phyloP scores from a whole-genome alignment of 2,113 vertebrate genomes.

The Cololabis saira region DNA sequence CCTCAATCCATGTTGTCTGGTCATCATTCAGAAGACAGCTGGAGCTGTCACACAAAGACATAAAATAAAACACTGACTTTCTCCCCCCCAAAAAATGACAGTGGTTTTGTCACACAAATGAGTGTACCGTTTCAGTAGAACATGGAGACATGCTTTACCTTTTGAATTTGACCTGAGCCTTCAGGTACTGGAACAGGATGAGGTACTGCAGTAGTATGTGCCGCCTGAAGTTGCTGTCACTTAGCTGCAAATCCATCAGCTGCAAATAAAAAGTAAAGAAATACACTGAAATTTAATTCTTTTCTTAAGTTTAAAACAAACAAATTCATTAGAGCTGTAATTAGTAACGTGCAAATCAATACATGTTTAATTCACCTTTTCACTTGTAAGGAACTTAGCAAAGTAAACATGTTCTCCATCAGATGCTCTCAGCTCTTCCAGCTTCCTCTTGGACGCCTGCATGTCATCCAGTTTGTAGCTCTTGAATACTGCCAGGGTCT shows the following conservation, averaged over 20 bases:
- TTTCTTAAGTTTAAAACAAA: neutral
- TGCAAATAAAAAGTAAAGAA: conserved; percentile 58
- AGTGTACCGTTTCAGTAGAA: neutral
- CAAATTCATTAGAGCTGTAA: no score
- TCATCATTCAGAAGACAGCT: conserved; percentile 93
- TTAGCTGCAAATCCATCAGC: conserved; percentile 98
- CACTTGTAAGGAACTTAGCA: conserved; percentile 98
- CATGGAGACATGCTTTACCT: conserved; percentile 80
- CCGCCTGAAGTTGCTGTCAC: conserved; percentile 97
- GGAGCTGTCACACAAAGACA: conserved; percentile 81
- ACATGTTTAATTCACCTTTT: conserved; percentile 93
- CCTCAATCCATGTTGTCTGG: conserved; percentile 96
- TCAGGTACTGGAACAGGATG: conserved; percentile 97
- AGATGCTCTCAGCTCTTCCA: conserved; percentile 90
- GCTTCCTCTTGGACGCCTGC: conserved; percentile 94
- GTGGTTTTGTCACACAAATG: neutral
- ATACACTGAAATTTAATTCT: neutral
- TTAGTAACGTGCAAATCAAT: no score
- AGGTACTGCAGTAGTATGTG: conserved; percentile 98
- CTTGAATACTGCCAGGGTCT: conserved; percentile 96
- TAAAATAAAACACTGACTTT: neutral
- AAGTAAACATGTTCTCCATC: conserved; percentile 96
- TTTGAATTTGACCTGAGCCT: conserved; percentile 98
- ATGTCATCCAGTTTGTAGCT: conserved; percentile 98
- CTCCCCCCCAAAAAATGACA: neutral